Base-by-base conservation (phyloP, 2,797 vertebrate genomes). In the Tinamus major region DNA sequence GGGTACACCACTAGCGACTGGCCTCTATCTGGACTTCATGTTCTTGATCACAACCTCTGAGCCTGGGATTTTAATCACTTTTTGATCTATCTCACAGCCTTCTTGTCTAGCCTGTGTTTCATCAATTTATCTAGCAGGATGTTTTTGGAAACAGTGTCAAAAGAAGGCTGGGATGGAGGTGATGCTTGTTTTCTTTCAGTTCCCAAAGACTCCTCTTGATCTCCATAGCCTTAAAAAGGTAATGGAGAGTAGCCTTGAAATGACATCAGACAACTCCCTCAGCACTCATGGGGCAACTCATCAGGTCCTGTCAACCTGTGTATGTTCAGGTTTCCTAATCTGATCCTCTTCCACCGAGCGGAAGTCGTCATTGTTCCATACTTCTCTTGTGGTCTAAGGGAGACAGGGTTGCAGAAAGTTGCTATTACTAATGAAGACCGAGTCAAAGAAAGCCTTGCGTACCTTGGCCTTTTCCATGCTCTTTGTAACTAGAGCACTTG, bases 251-350 rank as follows among this genome's bases (percentile, higher is more conserved):
- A n/a, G 18, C 31, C 33, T 74, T 72, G 31, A 33, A 75, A 16
- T 62, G 24, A 26, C 77, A 26, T 42, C 39, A 79, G 13, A 6
- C 42, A 78, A 5, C 35, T 83, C 23, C 33, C 69, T 46, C 11
- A 51, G 65, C 42, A 80, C 31, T 85, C 1, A 1, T 0, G 4
- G 24, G 62, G 19, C 17, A 55, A 39, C 20, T 9, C 19, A 5
- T 59, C 13, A 90, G 20, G 26, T 71, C 17, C 29, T 31, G 21
- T 3, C 3, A 46, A 53, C 63, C 6, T 48, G 17, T 58, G n/a
- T 19, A 31, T 53, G 27, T 68, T 19, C 23, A 23, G 16, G 16
- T 48, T 64, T 74, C 20, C 31, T 62, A 69, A 58, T 6, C 26
- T 81, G 31, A 17, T 41, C 33, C 23, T 76, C 6, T 13, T 61